Conservation (phyloP, 2,888 invertebrate species). For the Oxystoma pomonae region DNA sequence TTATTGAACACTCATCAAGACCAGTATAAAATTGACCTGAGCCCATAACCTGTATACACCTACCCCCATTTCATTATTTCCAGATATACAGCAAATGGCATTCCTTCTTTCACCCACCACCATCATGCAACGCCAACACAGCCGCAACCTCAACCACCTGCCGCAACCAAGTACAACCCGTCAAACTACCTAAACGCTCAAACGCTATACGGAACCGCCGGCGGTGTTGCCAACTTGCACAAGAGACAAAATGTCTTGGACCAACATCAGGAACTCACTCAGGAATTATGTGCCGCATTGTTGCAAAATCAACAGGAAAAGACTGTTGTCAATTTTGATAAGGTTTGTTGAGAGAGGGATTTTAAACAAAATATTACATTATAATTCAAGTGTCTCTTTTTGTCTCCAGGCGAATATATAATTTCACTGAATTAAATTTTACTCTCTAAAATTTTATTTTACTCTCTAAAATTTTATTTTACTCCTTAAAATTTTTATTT, state of each 20-base stretch:
- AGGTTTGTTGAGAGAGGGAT: too few relatives aligned
- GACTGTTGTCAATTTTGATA: neutral
- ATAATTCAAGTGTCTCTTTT: too few relatives aligned
- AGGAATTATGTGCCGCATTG: constrained; percentile 43
- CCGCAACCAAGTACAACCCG: constrained; percentile 13
- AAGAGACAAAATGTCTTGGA: neutral
- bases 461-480: too few relatives aligned
- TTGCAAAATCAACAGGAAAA: constrained; percentile 34
- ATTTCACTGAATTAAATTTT: too few relatives aligned
- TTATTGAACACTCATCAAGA: too few relatives aligned
- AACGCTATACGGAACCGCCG: constrained; percentile 31
- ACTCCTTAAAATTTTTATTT: too few relatives aligned
- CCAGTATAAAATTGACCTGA: too few relatives aligned
- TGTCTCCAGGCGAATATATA: too few relatives aligned
- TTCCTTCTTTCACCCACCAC: constrained; percentile 50
- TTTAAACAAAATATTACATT: too few relatives aligned
- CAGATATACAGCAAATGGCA: constrained; percentile 47
- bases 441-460: too few relatives aligned
- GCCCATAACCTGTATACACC: neutral
- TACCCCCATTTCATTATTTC: neutral
- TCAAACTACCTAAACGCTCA: constrained; percentile 40
- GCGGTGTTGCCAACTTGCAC: neutral
- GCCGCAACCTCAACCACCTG: constrained; percentile 25
- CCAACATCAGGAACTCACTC: constrained; percentile 37
- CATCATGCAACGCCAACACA: constrained; percentile 42